Evolutionary conservation across 2,888 invertebrate species (phyloP).

Genomic region (Notodonta dromedarius): DNA sequence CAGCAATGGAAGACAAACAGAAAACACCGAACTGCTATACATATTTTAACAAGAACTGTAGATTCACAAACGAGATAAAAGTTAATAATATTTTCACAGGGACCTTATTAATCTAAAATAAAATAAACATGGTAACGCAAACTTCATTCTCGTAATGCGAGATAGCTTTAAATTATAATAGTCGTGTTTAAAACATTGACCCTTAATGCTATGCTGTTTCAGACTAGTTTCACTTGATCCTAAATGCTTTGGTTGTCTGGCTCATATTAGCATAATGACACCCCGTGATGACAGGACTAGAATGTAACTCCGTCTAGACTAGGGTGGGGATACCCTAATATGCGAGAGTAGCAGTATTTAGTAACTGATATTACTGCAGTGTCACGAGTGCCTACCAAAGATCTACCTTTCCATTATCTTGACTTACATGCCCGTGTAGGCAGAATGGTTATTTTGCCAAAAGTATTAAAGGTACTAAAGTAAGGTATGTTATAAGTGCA

Average conservation of each 20-base stretch:
- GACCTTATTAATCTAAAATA: background rate
- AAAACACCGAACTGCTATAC: background rate
- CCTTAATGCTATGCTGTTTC: background rate
- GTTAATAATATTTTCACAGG: background rate
- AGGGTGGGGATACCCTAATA: too few species aligned
- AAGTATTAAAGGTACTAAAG: too few species aligned
- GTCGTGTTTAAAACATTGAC: background rate
- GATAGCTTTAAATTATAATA: conserved; percentile 1
- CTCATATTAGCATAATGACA: background rate
- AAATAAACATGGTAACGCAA: background rate
- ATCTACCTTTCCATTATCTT: too few species aligned
- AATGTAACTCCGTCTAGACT: background rate
- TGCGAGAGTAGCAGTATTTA: too few species aligned
- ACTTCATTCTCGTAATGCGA: background rate
- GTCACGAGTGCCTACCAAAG: too few species aligned
- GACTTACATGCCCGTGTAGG: too few species aligned
- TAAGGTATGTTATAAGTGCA: too few species aligned
- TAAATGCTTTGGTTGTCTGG: background rate
- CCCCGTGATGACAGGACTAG: background rate
- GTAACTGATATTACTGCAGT: too few species aligned
- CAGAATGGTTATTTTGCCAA: too few species aligned
- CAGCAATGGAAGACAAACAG: background rate
- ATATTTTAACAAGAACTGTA: background rate
- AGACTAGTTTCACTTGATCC: background rate
- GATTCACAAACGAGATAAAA: background rate